A percentile compares a stretch with the other conserved stretches of the same genome.
These are phyloP conservation scores for Taeniopygia guttata DNA, from an alignment of 2,797 vertebrate species.

Conservation along the genomic window DNA sequence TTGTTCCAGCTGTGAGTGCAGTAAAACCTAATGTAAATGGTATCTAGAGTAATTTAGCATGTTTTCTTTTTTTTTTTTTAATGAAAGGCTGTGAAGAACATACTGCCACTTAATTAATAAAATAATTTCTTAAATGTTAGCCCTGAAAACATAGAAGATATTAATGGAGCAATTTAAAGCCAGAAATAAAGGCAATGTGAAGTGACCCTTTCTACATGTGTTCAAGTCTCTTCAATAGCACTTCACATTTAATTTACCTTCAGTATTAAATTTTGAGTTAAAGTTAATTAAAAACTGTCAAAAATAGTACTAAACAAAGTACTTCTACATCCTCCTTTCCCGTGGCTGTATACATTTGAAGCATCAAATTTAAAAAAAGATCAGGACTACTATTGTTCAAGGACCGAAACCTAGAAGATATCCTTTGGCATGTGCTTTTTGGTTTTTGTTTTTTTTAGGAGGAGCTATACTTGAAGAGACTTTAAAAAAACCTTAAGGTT, in stretches of 20 bases:
- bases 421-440: neutral
- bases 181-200: neutral
- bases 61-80: neutral
- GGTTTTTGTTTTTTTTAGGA: neutral
- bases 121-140: neutral
- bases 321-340: neutral
- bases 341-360: neutral
- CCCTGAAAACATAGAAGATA: neutral
- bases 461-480: neutral
- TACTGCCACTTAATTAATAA: neutral
- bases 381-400: neutral
- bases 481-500: neutral
- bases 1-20: neutral
- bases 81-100: neutral
- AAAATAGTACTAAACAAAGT: neutral
- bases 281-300: neutral
- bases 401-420: neutral
- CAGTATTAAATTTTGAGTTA: neutral
- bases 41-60: neutral
- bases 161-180: neutral
- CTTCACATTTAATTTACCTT: neutral
- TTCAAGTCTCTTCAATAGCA: neutral
- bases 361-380: fast-evolving
- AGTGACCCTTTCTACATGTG: neutral
- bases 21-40: neutral